A percentile compares a stretch with the other conserved stretches of the same genome.
Evolutionary conservation across 2,113 vertebrate genomes (phyloP).

Genomic region (Genyomyrus donnyi): DNA sequence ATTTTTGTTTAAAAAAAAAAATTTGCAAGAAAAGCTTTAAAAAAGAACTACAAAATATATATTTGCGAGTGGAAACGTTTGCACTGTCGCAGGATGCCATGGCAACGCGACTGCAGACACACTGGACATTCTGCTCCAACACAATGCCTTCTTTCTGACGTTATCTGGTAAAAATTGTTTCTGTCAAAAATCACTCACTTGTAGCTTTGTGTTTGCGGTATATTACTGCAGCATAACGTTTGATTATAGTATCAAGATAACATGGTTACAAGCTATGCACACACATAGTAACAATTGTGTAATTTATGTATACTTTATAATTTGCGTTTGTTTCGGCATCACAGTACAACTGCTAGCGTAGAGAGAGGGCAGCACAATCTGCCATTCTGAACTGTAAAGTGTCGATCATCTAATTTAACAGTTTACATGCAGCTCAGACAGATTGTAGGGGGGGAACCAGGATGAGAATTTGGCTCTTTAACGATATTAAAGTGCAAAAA

Average conservation of each 20-base stretch:
- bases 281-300: background rate
- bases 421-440: background rate
- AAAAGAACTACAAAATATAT: slow-evolving; percentile 27
- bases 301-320: background rate
- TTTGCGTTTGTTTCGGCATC: background rate
- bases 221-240: background rate
- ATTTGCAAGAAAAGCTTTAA: slow-evolving; percentile 30
- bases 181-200: background rate
- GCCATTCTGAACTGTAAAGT: background rate
- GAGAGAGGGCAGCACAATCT: background rate
- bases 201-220: background rate
- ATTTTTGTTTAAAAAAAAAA: slow-evolving; percentile 35
- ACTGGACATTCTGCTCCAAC: background rate
- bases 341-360: background rate
- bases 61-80: background rate
- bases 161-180: background rate
- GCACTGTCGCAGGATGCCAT: background rate
- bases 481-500: slow-evolving; percentile 64
- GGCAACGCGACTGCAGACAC: background rate
- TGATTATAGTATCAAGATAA: background rate
- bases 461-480: slow-evolving; percentile 34
- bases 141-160: background rate
- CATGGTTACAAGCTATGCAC: background rate
- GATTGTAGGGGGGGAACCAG: background rate
- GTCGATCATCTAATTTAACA: background rate